Conservation (phyloP, 2,797 vertebrate species). For the Lates japonicus region DNA sequence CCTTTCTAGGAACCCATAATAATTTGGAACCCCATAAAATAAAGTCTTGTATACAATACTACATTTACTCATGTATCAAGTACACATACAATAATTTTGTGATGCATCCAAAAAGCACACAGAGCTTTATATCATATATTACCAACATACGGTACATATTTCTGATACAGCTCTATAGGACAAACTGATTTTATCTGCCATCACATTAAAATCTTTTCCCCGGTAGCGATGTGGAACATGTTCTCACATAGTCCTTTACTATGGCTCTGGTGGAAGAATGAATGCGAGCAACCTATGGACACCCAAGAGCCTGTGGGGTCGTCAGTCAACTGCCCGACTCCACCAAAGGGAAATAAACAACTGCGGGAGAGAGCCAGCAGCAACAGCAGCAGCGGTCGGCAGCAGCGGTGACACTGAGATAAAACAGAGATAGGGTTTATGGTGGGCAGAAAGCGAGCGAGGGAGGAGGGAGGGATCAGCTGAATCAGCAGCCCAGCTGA, state of each 20-base stretch:
- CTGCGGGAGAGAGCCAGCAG: slow-evolving; percentile 62
- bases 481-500: slow-evolving; percentile 69
- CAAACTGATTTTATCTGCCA: not conserved
- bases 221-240: slow-evolving; percentile 26
- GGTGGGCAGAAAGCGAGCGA: not conserved
- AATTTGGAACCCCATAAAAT: too few relatives aligned
- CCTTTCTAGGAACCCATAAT: not conserved
- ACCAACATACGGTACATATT: not conserved
- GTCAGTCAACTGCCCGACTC: slow-evolving; percentile 72
- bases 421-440: slow-evolving; percentile 66
- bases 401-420: slow-evolving; percentile 57
- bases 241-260: slow-evolving; percentile 39
- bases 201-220: slow-evolving; percentile 11
- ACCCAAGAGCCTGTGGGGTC: slow-evolving; percentile 60
- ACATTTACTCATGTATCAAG: not conserved
- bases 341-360: slow-evolving; percentile 81
- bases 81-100: too few relatives aligned
- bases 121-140: not conserved
- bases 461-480: not conserved
- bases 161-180: not conserved
- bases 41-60: not conserved
- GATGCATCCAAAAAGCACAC: not conserved
- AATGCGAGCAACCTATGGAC: slow-evolving; percentile 48
- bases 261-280: slow-evolving; percentile 50
- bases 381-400: slow-evolving; percentile 52